These are phyloP conservation scores for Ptilodon capucinus DNA, from an alignment of 2,888 invertebrate genomes.

Conservation along the genomic window DNA sequence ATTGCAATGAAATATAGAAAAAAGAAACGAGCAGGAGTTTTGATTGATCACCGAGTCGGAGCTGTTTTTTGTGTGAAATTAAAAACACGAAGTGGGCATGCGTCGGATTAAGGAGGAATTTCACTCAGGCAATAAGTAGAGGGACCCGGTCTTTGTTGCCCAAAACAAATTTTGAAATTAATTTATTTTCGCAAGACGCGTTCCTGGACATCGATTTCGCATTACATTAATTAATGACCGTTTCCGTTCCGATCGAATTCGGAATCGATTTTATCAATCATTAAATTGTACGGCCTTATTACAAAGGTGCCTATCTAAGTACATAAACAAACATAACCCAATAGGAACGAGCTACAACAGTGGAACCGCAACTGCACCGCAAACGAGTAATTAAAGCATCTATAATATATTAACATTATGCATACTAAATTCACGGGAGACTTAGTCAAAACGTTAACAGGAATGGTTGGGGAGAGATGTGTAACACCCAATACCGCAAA, in stretches of 20 bases:
- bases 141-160: conserved; percentile 59
- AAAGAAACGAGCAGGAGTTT: conserved; percentile 69
- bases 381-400: conserved; percentile 78
- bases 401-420: conserved; percentile 77
- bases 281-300: neutral
- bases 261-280: neutral
- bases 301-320: neutral
- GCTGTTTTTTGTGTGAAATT: conserved; percentile 80
- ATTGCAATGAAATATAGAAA: conserved; percentile 76
- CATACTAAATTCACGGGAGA: conserved; percentile 73
- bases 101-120: conserved; percentile 79
- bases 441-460: conserved; percentile 67
- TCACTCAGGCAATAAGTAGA: conserved; percentile 62
- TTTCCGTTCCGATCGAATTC: conserved; percentile 34
- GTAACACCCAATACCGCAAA: conserved; percentile 78
- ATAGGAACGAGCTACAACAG: conserved; percentile 55
- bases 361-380: conserved; percentile 65
- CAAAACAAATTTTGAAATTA: conserved; percentile 63
- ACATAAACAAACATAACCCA: conserved; percentile 24
- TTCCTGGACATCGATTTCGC: conserved; percentile 56
- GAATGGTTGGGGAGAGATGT: conserved; percentile 64
- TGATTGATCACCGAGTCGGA: conserved; percentile 80
- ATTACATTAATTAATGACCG: conserved; percentile 52
- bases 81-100: conserved; percentile 76
- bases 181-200: conserved; percentile 59